Evolutionary conservation across 1,140 invertebrate genomes (phyloP).

Genomic region (Mamestra configurata): DNA sequence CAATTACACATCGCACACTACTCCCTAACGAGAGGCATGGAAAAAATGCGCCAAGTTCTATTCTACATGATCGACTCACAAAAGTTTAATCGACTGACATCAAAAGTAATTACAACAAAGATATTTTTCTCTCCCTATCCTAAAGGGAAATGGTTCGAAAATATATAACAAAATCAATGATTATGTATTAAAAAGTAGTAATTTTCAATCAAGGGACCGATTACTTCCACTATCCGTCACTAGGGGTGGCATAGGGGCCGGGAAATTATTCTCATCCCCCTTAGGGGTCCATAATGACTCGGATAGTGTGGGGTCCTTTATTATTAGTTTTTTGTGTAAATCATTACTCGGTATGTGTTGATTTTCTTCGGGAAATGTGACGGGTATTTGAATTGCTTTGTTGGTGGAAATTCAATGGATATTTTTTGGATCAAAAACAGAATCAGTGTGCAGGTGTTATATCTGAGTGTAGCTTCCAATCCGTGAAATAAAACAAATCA

Average conservation of each 20-base stretch:
- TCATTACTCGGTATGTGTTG: constrained; percentile 32
- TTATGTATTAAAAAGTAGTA: constrained; percentile 50
- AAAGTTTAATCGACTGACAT: constrained; percentile 33
- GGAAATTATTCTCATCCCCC: constrained; percentile 42
- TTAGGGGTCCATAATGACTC: constrained; percentile 43
- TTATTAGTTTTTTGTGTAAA: constrained; percentile 50
- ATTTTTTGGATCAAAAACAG: no score
- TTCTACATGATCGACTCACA: constrained; percentile 20
- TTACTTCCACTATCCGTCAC: constrained; percentile 49
- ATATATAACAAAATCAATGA: constrained; percentile 39
- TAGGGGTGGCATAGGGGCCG: constrained; percentile 5
- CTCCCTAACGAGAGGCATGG: constrained; percentile 14
- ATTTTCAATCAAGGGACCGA: constrained; percentile 53
- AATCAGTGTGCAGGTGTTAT: no score
- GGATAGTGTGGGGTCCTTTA: constrained; percentile 39
- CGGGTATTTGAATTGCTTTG: constrained; percentile 6
- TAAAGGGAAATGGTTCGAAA: neutral
- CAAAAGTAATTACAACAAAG: constrained; percentile 36
- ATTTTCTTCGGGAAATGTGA: constrained; percentile 31
- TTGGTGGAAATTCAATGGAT: neutral
- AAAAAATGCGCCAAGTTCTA: constrained; percentile 9
- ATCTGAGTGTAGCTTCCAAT: no score
- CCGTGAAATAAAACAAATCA: no score
- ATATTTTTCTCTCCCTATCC: constrained; percentile 3
- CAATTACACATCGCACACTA: constrained; percentile 29